These are phyloP conservation scores for Epizoanthus rinbou DNA, from an alignment of 92 coral and sea anemone species.

Conservation along the genomic window DNA sequence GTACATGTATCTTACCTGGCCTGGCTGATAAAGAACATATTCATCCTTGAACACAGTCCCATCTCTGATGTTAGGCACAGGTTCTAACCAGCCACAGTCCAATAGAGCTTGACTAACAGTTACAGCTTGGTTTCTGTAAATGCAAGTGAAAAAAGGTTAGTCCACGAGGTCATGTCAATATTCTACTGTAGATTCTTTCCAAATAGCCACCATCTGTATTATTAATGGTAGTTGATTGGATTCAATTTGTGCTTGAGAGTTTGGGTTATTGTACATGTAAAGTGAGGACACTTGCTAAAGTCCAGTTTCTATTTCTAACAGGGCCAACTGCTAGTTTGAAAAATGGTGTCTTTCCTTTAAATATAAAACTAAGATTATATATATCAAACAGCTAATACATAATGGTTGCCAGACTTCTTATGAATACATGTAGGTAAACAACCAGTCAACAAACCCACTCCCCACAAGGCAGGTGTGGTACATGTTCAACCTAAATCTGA, in stretches of 20 bases:
- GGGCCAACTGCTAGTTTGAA: too few species aligned
- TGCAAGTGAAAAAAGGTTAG: not conserved
- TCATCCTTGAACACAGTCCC: conserved; percentile 77
- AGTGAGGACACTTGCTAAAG: too few species aligned
- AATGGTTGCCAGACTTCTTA: conserved; percentile 44
- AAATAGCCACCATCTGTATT: too few species aligned
- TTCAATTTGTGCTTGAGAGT: too few species aligned
- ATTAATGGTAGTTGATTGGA: too few species aligned
- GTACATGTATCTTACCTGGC: conserved; percentile 64
- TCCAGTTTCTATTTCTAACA: too few species aligned
- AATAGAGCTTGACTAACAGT: conserved; percentile 79
- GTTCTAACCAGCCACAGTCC: conserved; percentile 93
- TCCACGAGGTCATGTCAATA: too few species aligned
- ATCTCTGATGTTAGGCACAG: conserved; percentile 76
- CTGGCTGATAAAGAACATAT: conserved; percentile 88
- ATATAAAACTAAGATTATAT: too few species aligned
- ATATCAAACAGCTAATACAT: too few species aligned
- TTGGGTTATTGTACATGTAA: too few species aligned
- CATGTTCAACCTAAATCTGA: conserved; percentile 45
- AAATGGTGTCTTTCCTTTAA: too few species aligned
- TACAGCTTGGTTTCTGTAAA: conserved; percentile 76
- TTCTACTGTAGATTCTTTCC: too few species aligned
- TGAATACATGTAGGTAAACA: conserved; percentile 55
- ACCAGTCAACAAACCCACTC: conserved; percentile 91
- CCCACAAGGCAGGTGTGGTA: conserved; percentile 88